Evolutionary conservation across 2,797 vertebrate genomes (phyloP).

Genomic region (Avahi laniger): DNA sequence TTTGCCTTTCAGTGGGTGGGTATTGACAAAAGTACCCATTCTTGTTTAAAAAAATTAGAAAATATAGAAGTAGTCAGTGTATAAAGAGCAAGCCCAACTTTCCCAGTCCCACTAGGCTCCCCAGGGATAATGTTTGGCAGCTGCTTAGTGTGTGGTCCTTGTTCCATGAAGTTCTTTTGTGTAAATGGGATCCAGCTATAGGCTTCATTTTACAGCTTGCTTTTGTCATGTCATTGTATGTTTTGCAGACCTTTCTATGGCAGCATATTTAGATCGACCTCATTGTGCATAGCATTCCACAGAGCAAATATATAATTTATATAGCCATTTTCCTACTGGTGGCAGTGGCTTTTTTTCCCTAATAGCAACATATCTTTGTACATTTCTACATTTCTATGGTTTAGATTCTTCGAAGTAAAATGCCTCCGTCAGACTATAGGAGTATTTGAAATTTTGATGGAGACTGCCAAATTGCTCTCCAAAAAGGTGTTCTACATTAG

Average conservation of each 20-base stretch:
- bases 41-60: not conserved
- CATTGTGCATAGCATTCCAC: not conserved
- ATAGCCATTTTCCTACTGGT: not conserved
- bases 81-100: not conserved
- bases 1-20: not conserved
- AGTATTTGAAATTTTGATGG: not conserved
- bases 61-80: not conserved
- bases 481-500: not conserved
- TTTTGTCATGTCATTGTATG: not conserved
- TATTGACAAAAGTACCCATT: not conserved
- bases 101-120: not conserved
- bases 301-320: not conserved
- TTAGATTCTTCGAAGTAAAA: not conserved
- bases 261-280: not conserved
- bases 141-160: not conserved
- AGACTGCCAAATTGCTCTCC: not conserved
- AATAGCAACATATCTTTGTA: not conserved
- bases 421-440: not conserved
- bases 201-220: not conserved
- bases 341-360: not conserved
- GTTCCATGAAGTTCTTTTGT: constrained; percentile 1
- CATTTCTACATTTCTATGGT: not conserved
- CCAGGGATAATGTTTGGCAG: not conserved
- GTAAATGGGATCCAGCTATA: not conserved
- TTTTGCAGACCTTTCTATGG: not conserved